Evolutionary conservation across 1,140 invertebrate species (phyloP), one percentile per base, ranked within the genome.

Genomic region (Ruditapes philippinarum): DNA sequence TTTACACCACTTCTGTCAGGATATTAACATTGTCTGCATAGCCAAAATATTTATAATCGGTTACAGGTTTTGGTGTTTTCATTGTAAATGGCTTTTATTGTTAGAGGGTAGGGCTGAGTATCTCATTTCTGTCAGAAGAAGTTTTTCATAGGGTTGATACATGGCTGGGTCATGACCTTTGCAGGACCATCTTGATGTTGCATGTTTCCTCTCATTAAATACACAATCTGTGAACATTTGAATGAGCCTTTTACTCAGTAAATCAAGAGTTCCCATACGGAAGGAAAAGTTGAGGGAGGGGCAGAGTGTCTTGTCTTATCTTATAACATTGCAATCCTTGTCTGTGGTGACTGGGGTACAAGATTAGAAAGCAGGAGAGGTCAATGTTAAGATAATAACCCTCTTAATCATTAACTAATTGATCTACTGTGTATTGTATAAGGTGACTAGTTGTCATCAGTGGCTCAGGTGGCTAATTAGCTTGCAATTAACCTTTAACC

Each of bases 51-150:
- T 62, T 62, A 62, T 62, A 14, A 25, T 7, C 28, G 25, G 25
- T 28, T 62, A 28, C n/a, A n/a, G 25, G 57, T 62, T 62, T 45
- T 25, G 22, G 25, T 62, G 57, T 62, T 62, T 62, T 62, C 57
- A 62, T 62, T 62, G 57, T 62, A n/a, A 62, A 62, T 62, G 57
- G 57, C 57, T 62, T 62, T 62, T 28, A 62, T 62, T 62, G 57
- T 62, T 62, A 28, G 22, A 28, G 19, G 57, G 57, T 1, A n/a
- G 57, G 25, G 51, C 14, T 5, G 28, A 28, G 28, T n/a, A 62
- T 62, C 57, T 62, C 5, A 62, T 62, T 25, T n/a, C 57, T n/a
- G 57, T 62, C 51, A 54, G 19, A n/a, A n/a, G 22, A 54, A 14
- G 51, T 54, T 54, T 11, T 49, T n/a, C n/a, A 9, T 25, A 28